phyloP scores from a whole-genome alignment of 1,140 invertebrate species.

The Drosophila equinoxialis region DNA sequence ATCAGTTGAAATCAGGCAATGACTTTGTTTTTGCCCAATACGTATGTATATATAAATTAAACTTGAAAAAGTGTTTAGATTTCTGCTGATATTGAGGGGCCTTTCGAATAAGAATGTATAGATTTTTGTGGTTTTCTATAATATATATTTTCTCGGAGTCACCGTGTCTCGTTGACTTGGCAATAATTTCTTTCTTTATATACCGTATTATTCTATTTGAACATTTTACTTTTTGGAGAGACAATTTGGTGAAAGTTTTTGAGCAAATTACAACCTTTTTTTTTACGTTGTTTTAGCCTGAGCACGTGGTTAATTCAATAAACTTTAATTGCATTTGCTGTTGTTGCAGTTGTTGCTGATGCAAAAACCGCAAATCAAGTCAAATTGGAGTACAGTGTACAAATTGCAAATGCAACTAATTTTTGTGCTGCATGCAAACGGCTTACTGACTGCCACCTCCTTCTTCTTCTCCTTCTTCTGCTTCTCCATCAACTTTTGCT shows the following conservation, averaged over 20 bases:
- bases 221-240: slow-evolving; percentile 24
- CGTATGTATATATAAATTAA: slow-evolving; percentile 51
- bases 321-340: slow-evolving; percentile 67
- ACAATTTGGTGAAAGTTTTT: slow-evolving; percentile 53
- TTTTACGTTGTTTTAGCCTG: slow-evolving; percentile 5
- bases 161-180: slow-evolving; percentile 33
- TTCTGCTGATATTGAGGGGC: slow-evolving; percentile 36
- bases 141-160: slow-evolving; percentile 22
- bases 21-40: slow-evolving; percentile 44
- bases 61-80: slow-evolving; percentile 58
- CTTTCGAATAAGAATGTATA: slow-evolving; percentile 23
- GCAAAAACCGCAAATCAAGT: slow-evolving; percentile 61
- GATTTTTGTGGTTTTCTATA: background rate
- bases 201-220: background rate
- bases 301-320: slow-evolving; percentile 78
- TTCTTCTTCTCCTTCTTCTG: background rate
- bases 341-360: background rate
- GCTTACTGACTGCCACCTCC: slow-evolving; percentile 8
- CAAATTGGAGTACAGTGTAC: slow-evolving; percentile 47
- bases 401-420: slow-evolving; percentile 76
- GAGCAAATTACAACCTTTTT: slow-evolving; percentile 33
- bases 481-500: background rate
- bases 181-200: background rate
- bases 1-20: slow-evolving; percentile 58
- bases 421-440: slow-evolving; percentile 73